phyloP scores from a whole-genome alignment of 1,140 invertebrate species.

The Agrypnia vestita region DNA sequence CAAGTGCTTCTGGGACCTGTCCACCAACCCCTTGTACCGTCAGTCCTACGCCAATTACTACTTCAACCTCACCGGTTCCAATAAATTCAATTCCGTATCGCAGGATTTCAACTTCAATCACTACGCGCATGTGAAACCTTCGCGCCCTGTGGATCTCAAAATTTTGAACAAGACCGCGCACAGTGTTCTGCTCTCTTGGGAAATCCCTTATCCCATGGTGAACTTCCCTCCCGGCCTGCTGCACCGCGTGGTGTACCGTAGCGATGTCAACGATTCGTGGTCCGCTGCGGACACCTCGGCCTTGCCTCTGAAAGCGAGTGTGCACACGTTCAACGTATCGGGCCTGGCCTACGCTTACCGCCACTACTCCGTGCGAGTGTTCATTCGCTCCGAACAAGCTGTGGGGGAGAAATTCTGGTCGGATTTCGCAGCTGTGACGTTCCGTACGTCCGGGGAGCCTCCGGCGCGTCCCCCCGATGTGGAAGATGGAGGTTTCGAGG shows the following conservation, averaged over 20 bases:
- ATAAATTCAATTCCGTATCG: constrained; percentile 72
- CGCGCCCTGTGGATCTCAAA: constrained; percentile 73
- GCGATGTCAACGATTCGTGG: constrained; percentile 75
- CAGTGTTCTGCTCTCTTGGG: constrained; percentile 76
- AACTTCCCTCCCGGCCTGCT: constrained; percentile 75
- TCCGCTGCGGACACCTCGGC: neutral
- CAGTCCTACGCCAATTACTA: constrained; percentile 74
- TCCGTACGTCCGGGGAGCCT: constrained; percentile 75
- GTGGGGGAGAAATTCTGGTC: constrained; percentile 77
- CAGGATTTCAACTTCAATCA: constrained; percentile 75
- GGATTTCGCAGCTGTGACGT: constrained; percentile 72
- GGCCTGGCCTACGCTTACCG: constrained; percentile 78
- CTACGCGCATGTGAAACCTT: constrained; percentile 77
- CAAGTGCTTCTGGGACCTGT: constrained; percentile 73
- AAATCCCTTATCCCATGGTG: constrained; percentile 73
- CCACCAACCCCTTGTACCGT: constrained; percentile 76
- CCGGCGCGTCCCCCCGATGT: constrained; percentile 77
- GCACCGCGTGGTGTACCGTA: constrained; percentile 78
- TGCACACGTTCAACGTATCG: constrained; percentile 73
- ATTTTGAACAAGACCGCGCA: constrained; percentile 73
- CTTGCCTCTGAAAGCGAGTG: constrained; percentile 49
- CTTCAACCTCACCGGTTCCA: constrained; percentile 73
- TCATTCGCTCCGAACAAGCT: constrained; percentile 74
- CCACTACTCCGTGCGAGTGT: constrained; percentile 80
- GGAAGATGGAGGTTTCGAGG: constrained; percentile 79